These are phyloP conservation scores for Latrodectus hesperus DNA, from an alignment of 2,888 invertebrate genomes.

Conservation along the genomic window DNA sequence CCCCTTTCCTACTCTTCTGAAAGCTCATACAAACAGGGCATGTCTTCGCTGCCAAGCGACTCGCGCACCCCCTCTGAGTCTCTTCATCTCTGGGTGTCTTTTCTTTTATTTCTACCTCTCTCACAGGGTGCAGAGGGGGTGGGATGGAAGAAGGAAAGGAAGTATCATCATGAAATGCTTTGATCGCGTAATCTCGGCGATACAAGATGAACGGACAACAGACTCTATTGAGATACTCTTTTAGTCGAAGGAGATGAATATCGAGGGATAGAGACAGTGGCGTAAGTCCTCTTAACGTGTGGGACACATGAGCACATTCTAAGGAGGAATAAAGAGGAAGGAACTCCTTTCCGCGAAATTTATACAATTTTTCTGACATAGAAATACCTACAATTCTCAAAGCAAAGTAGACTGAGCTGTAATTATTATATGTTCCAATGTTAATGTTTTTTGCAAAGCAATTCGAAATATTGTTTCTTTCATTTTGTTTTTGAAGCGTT, in stretches of 20 bases:
- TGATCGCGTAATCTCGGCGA: slow-evolving; percentile 47
- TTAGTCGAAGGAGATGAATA: neutral
- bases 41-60: too few relatives aligned
- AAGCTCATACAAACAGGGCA: neutral
- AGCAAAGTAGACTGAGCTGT: too few relatives aligned
- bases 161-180: slow-evolving; percentile 22
- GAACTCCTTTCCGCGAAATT: too few relatives aligned
- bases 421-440: too few relatives aligned
- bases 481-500: too few relatives aligned
- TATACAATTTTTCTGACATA: too few relatives aligned
- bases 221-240: slow-evolving; percentile 54
- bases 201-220: slow-evolving; percentile 61
- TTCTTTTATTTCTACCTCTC: slow-evolving; percentile 31
- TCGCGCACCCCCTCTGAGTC: too few relatives aligned
- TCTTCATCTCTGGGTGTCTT: neutral
- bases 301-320: too few relatives aligned
- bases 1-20: neutral
- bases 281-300: neutral
- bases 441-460: too few relatives aligned
- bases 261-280: neutral
- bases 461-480: too few relatives aligned
- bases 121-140: slow-evolving; percentile 1
- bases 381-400: too few relatives aligned
- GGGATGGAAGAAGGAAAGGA: neutral
- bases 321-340: too few relatives aligned